These are phyloP conservation scores for Myrmophylax atrothorax DNA, from an alignment of 2,113 vertebrate genomes.

Conservation along the genomic window DNA sequence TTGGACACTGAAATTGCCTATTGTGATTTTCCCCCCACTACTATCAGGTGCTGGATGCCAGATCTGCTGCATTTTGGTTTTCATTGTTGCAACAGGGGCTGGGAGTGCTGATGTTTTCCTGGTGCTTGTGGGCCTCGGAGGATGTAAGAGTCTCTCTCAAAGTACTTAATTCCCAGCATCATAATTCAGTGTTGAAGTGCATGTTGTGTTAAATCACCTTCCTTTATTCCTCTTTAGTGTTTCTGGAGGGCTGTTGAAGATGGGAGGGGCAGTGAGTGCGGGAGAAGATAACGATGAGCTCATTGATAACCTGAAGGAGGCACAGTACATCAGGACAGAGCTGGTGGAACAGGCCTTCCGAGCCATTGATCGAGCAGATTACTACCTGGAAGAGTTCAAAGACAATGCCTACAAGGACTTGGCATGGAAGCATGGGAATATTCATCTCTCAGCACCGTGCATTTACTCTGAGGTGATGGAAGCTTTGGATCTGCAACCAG, in stretches of 20 bases:
- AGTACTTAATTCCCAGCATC: not conserved
- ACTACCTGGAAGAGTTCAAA: conserved; percentile 96
- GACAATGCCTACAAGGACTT: conserved; percentile 97
- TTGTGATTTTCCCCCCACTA: not conserved
- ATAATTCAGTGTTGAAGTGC: not conserved
- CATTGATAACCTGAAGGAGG: conserved; percentile 96
- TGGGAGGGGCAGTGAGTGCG: conserved; percentile 96
- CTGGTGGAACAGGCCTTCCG: conserved; percentile 94
- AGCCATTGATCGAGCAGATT: conserved; percentile 93
- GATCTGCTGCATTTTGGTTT: not conserved
- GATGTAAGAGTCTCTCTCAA: not conserved
- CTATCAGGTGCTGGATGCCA: not conserved
- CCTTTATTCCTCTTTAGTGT: not conserved
- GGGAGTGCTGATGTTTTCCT: not conserved
- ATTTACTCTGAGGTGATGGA: conserved; percentile 99
- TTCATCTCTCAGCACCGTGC: conserved; percentile 95
- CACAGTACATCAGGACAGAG: conserved; percentile 93
- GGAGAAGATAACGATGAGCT: conserved; percentile 97
- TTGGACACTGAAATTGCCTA: not conserved
- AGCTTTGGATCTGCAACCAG: conserved; percentile 91
- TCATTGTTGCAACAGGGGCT: not conserved
- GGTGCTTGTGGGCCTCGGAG: not conserved
- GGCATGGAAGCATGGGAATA: conserved; percentile 96
- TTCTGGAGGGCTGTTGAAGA: conserved; percentile 53
- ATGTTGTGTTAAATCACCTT: not conserved